phyloP scores from a whole-genome alignment of 1,140 invertebrate species.

The Cephus cinctus region DNA sequence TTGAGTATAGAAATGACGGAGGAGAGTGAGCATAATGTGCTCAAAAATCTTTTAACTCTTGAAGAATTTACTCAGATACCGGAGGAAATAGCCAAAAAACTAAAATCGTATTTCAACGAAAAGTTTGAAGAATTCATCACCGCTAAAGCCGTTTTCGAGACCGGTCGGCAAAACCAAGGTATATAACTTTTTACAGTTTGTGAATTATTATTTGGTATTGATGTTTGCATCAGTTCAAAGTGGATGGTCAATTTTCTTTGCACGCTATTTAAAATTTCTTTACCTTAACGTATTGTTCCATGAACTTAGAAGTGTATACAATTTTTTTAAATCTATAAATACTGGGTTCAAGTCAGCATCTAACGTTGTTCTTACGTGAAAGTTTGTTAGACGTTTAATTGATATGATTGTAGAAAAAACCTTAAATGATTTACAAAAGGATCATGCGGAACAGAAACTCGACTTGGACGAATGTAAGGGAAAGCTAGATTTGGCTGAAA shows the following conservation, averaged over 20 bases:
- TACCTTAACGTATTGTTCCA: too few relatives aligned
- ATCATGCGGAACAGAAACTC: slow-evolving; percentile 58
- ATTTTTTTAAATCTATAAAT: too few relatives aligned
- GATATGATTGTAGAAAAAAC: slow-evolving; percentile 64
- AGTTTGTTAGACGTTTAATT: too few relatives aligned
- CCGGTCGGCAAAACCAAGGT: slow-evolving; percentile 63
- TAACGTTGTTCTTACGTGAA: too few relatives aligned
- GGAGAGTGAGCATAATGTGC: slow-evolving; percentile 39
- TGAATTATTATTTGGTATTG: too few relatives aligned
- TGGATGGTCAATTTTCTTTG: neutral
- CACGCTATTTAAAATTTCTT: too few relatives aligned
- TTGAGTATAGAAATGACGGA: slow-evolving; percentile 41
- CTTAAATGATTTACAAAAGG: slow-evolving; percentile 59
- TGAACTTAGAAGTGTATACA: too few relatives aligned
- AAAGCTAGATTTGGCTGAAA: slow-evolving; percentile 63
- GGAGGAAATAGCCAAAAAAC: slow-evolving; percentile 56
- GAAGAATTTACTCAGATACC: slow-evolving; percentile 57
- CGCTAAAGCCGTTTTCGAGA: slow-evolving; percentile 68
- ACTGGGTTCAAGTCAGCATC: too few relatives aligned
- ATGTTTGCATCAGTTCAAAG: too few relatives aligned
- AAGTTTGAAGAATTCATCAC: slow-evolving; percentile 70
- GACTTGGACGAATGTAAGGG: slow-evolving; percentile 64
- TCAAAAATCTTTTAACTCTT: slow-evolving; percentile 35
- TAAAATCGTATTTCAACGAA: slow-evolving; percentile 62
- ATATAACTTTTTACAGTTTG: too few relatives aligned